Conservation (phyloP, 2,113 vertebrate genomes). For the Ctenodactylus gundi region DNA sequence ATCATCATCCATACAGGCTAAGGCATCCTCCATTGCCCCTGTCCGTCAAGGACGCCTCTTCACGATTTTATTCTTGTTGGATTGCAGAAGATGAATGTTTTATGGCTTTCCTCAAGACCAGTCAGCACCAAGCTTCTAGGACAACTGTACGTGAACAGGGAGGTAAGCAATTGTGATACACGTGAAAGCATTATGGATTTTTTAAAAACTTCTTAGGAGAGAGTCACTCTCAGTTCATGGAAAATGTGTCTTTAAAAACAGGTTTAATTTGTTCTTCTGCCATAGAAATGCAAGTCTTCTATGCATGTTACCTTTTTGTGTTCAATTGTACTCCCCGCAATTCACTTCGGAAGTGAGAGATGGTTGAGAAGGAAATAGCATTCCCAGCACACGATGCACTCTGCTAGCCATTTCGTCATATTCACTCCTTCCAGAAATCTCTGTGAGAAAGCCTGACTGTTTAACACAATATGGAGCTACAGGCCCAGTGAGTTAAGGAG, state of each 20-base stretch:
- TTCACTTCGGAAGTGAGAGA: neutral
- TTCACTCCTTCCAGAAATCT: neutral
- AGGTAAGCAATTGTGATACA: neutral
- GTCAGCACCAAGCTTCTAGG: neutral
- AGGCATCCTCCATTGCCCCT: no score
- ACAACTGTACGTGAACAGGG: neutral
- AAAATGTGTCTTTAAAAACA: neutral
- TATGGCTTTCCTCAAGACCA: neutral
- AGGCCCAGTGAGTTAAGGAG: neutral
- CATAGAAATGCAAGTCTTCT: neutral
- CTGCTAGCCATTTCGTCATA: neutral
- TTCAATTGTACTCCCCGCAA: neutral
- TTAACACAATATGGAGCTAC: neutral
- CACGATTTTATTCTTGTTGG: neutral
- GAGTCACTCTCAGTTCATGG: neutral
- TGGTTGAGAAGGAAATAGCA: fast-evolving
- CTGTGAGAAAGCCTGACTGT: neutral
- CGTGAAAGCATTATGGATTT: neutral
- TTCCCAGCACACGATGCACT: neutral
- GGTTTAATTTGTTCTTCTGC: neutral
- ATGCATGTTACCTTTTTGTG: fast-evolving
- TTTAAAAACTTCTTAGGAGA: neutral
- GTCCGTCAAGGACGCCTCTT: neutral
- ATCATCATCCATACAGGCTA: neutral
- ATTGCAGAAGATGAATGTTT: neutral